Evolutionary conservation across 2,797 vertebrate genomes (phyloP).

Genomic region (Halcyon badia): DNA sequence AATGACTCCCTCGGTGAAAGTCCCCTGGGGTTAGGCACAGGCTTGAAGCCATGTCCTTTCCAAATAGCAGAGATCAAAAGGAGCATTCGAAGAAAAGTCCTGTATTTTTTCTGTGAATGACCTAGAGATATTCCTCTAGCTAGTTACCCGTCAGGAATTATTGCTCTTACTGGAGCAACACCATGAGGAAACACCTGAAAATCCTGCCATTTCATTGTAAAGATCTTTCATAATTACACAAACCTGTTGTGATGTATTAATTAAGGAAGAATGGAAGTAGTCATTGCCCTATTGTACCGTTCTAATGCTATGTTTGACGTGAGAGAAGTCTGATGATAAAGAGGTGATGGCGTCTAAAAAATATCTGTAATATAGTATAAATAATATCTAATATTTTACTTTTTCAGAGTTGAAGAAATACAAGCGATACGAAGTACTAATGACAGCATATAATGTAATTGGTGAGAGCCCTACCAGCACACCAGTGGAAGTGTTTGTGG

Average conservation of each 20-base stretch:
- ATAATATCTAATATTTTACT: neutral
- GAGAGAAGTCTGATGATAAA: neutral
- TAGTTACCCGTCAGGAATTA: neutral
- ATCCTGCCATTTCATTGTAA: neutral
- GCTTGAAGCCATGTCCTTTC: neutral
- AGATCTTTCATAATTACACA: neutral
- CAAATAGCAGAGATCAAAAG: neutral
- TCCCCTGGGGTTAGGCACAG: neutral
- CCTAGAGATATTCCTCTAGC: neutral
- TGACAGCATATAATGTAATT: constrained; percentile 93
- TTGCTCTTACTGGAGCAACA: neutral
- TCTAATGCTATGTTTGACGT: neutral
- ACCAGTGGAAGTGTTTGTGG: constrained; percentile 93
- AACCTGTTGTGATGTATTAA: neutral
- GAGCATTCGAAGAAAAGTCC: neutral
- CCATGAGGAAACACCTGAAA: neutral
- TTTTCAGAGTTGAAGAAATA: constrained; percentile 92
- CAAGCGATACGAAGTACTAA: constrained; percentile 90
- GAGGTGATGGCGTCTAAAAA: neutral
- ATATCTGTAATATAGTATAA: neutral
- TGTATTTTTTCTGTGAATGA: neutral
- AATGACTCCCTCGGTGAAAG: neutral
- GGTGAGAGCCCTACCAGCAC: constrained; percentile 91
- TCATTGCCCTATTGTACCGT: neutral
- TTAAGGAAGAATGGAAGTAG: neutral